Base-by-base conservation (phyloP, 2,888 invertebrate species). In the Cremastinae sp. region DNA sequence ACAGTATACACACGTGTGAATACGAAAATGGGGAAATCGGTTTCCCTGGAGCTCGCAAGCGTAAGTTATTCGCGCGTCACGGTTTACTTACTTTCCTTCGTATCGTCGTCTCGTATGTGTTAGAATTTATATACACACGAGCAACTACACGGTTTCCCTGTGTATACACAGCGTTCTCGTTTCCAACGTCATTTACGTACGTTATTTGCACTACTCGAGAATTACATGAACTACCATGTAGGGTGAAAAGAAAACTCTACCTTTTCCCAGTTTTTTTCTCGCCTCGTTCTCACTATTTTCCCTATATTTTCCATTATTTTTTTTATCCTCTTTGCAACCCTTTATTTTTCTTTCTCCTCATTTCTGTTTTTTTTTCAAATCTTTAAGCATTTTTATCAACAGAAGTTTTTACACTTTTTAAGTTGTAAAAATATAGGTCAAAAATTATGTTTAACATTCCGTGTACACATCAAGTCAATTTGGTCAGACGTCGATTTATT, bases 211-310 rank as follows among this genome's bases (percentile, higher is more conserved):
- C 34, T 64, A 58, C 47, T 56, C 43, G 61, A 62, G 58, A 59
- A 59, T 14, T 68, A 65, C 69, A 76, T 53, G 38, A 58, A 64
- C 53, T 51, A 65, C 69, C 58, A 45, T 73, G 69, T 64, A n/a
- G n/a, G n/a, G 73, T 64, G 51, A 59, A 38, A 38, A 68, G 69
- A 61, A 65, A 75, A 71, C 72, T 58, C 51, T 66, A 38, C 38
- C 62, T 28, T 28, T 28, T 28, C 28, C 28, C 28, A 28, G 28
- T 5, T 28, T 28, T 28, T 28, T 28, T 28, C 28, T 5, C 62
- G 14, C 53, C 68, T 62, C 62, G n/a, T 8, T 66, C 16, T 66
- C 45, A 53, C 62, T 70, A 8, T 56, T 20, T 47, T 28, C 28
- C 20, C 36, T 41, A n/a, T n/a, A n/a, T 64, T 20, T 45, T 34